Evolutionary conservation across 2,113 vertebrate genomes (phyloP), one percentile per base, ranked within the genome.

Genomic region (Lates calcarifer): DNA sequence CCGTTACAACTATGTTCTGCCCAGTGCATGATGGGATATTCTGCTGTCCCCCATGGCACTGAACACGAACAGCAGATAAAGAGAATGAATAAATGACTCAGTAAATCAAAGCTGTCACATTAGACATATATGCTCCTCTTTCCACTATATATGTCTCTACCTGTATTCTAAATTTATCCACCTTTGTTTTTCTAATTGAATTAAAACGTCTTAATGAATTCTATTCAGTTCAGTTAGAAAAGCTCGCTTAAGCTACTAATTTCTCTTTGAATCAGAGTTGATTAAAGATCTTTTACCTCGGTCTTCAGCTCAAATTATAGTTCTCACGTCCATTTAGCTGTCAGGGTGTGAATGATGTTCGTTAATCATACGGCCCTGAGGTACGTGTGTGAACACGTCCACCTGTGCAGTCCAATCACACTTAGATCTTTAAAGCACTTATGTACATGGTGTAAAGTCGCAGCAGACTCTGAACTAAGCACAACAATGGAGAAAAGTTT

Each of bases 11-110:
- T 15, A 18, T 24, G 67, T 35, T 39, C 28, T 62, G 24, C 70
- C 55, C 55, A 33, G 17, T 73, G 55, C 47, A 72, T 77, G 26
- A 6, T 73, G 68, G 62, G 57, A 63, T 35, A 28, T 24, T 1
- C 22, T 20, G 39, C 45, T 75, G 33, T 73, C 41, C 18, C 60
- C 15, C 20, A 10, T 18, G 29, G 26, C 7, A 14, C 62, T 43
- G 55, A 37, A 31, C 18, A 45, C 49, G 22, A 63, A 56, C 24
- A 61, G 35, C 43, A 14, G 13, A 28, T 49, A 28, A 8, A 53
- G 26, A 14, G 9, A 37, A 39, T 29, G 24, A 66, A 31, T 18
- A 31, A 66, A 31, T 37, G 60, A 63, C 28, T 69, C 29, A 66
- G 35, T 64, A 13, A 61, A 47, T 1, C 0, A 12, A 56, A 47